These are phyloP conservation scores for Lagodon rhomboides DNA, from an alignment of 2,797 vertebrate genomes.

Conservation along the genomic window DNA sequence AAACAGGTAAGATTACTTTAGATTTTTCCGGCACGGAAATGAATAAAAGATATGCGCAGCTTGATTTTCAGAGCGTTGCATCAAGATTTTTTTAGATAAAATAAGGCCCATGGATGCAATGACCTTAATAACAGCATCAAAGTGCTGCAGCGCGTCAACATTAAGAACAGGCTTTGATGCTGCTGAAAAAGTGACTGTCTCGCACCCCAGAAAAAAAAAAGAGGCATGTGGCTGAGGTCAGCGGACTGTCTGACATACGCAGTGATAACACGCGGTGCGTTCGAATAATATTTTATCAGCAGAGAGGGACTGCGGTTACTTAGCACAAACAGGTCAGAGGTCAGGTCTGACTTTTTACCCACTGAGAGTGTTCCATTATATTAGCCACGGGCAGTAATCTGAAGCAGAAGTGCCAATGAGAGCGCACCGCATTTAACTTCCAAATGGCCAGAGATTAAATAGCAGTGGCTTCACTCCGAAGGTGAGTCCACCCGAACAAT, in stretches of 20 bases:
- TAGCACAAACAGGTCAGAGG: conserved; percentile 92
- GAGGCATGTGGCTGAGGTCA: conserved; percentile 45
- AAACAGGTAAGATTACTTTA: not conserved
- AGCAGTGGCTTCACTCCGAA: conserved; percentile 77
- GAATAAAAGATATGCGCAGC: not conserved
- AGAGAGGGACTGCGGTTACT: conserved; percentile 89
- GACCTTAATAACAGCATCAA: not conserved
- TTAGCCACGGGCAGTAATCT: conserved; percentile 90
- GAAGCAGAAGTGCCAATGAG: conserved; percentile 87
- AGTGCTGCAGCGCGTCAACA: not conserved
- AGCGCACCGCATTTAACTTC: conserved; percentile 84
- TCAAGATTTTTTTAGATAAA: not conserved
- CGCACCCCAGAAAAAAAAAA: conserved; percentile 28
- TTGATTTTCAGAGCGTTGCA: not conserved
- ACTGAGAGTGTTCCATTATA: conserved; percentile 86
- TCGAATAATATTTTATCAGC: conserved; percentile 90
- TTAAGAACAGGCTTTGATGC: not conserved
- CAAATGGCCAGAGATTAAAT: conserved; percentile 84
- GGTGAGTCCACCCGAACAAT: conserved; percentile 58
- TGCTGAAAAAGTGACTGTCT: conserved; percentile 39
- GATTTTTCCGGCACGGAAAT: not conserved
- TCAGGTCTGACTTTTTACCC: conserved; percentile 86
- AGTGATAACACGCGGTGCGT: conserved; percentile 65
- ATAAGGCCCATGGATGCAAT: not conserved
- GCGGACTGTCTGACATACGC: conserved; percentile 45